Evolutionary conservation across 2,888 invertebrate species (phyloP).

Genomic region (Oligia fasciuncula): DNA sequence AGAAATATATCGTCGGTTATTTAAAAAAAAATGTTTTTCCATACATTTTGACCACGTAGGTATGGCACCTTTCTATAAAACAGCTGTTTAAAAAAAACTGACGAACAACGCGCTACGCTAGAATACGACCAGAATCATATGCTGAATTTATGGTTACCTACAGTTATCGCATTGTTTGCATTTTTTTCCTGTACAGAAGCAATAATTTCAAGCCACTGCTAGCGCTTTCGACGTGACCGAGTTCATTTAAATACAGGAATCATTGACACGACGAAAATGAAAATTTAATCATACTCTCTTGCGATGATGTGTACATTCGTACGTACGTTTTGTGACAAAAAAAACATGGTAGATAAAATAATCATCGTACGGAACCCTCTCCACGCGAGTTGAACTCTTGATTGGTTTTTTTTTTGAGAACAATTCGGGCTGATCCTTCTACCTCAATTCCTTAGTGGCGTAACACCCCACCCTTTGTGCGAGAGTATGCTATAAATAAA

Average conservation of each 20-base stretch:
- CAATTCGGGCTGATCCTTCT: constrained; percentile 37
- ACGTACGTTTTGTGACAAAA: background rate
- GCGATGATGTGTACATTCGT: background rate
- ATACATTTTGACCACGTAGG: too few species aligned
- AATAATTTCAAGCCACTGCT: background rate
- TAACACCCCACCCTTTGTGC: constrained; percentile 59
- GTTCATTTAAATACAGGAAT: background rate
- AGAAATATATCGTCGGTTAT: background rate
- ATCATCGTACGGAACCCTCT: too few species aligned
- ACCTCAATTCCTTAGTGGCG: constrained; percentile 14
- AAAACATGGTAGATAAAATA: too few species aligned
- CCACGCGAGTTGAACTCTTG: too few species aligned
- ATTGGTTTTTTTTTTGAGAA: background rate
- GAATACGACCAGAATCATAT: background rate
- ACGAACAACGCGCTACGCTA: too few species aligned
- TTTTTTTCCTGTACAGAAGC: background rate
- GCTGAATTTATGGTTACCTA: background rate
- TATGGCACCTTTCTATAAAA: too few species aligned
- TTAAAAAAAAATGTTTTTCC: background rate
- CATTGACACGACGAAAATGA: background rate
- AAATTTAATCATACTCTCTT: background rate
- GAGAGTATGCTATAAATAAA: constrained; percentile 72
- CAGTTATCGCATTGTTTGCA: background rate
- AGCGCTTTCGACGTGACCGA: background rate
- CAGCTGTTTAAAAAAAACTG: too few species aligned